Evolutionary conservation across 2,888 invertebrate species (phyloP).

Genomic region (Trissolcus brochymenae): DNA sequence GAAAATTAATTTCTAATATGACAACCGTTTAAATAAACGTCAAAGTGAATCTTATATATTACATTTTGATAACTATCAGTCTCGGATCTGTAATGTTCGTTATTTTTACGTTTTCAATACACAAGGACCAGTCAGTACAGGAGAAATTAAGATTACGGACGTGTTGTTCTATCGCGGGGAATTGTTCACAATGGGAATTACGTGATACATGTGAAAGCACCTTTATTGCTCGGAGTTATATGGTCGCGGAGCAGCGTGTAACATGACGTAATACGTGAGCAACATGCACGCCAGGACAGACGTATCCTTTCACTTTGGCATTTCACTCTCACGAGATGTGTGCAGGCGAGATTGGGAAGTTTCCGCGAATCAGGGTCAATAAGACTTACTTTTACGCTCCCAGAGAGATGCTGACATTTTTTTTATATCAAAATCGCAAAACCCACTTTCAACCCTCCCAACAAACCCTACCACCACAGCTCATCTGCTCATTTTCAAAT

Average conservation of each 20-base stretch:
- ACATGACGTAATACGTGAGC: constrained; percentile 67
- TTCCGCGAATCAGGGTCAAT: constrained; percentile 63
- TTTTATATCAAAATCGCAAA: constrained; percentile 12
- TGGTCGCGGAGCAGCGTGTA: constrained; percentile 59
- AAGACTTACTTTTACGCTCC: constrained; percentile 57
- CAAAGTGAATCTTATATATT: too few relatives aligned
- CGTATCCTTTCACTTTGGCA: constrained; percentile 72
- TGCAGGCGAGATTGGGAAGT: constrained; percentile 61
- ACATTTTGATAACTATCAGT: background rate
- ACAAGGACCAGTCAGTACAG: background rate
- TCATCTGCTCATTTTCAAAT: background rate
- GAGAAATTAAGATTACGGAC: constrained; percentile 40
- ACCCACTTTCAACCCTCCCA: too few relatives aligned
- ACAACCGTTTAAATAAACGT: too few relatives aligned
- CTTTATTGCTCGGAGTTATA: constrained; percentile 61
- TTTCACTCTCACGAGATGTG: constrained; percentile 71
- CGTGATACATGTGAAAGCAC: constrained; percentile 57
- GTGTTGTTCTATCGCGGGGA: constrained; percentile 29
- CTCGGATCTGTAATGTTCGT: background rate
- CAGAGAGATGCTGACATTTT: constrained; percentile 26
- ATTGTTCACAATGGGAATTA: constrained; percentile 53
- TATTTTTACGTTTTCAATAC: too few relatives aligned
- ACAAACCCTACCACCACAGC: background rate
- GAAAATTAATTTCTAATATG: too few relatives aligned
- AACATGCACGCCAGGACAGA: constrained; percentile 64